Base-by-base conservation (phyloP, 2,797 vertebrate genomes). In the Falco columbarius region DNA sequence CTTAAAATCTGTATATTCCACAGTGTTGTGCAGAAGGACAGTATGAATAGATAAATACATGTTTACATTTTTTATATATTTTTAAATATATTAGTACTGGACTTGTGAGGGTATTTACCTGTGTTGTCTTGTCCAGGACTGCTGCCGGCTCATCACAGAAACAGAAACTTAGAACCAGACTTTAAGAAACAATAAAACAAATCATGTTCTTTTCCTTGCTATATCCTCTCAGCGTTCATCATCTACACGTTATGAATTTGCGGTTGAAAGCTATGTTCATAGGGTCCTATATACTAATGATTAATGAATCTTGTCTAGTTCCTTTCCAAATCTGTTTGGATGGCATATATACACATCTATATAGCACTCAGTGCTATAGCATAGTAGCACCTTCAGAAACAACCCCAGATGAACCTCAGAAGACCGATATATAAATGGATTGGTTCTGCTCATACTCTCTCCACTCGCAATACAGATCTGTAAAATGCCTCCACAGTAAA, bases 391-490 rank as follows among this genome's bases (percentile, higher is more conserved):
- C 27, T 67, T 67, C 61, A 51, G 40, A 76, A 93, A 38, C 23
- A 65, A 40, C 19, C 24, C 19, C 38, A 58, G 38, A 34, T 21
- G 14, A 15, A 40, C 13, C 46, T 77, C 52, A 65, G 70, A 89
- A 36, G 65, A 63, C 7, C 36, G n/a, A 7, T 9, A 4, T 29
- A 20, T 17, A 22, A 27, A n/a, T 17, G 27, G 8, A 5, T 63
- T 38, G 7, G 27, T 84, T 86, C 21, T 84, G 16, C 34, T 61
- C 6, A 2, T 61, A 59, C 9, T 65, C 2, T 2, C 27, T 76
- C 32, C 30, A 26, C 3, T 3, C 0, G 1, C 13, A 51, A 20
- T 12, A 54, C 0, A 38, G 32, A 61, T 32, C 22, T 65, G 17
- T 40, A 81, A 86, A 85, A 90, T 30, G 9, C 11, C 6, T 74